A percentile compares a stretch with the other conserved stretches of the same genome.
These are phyloP conservation scores for Plebejus argus DNA, from an alignment of 2,888 invertebrate species.

Conservation along the genomic window DNA sequence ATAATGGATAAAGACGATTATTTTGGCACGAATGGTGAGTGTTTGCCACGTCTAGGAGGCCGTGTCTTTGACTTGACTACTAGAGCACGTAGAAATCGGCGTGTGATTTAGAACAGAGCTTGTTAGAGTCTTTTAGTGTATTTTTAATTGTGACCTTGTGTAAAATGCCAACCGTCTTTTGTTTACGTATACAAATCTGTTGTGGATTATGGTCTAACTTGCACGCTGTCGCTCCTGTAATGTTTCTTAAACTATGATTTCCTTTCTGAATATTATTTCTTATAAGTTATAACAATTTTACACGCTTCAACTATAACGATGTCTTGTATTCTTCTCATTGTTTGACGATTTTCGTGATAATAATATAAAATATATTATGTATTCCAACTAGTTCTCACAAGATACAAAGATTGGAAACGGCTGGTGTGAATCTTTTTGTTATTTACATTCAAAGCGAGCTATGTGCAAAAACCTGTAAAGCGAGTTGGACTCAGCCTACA, in stretches of 20 bases:
- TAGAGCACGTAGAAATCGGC: slow-evolving; percentile 43
- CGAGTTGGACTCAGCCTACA: neutral
- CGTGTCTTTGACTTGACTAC: slow-evolving; percentile 49
- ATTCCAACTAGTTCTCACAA: neutral
- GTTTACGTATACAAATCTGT: slow-evolving; percentile 24
- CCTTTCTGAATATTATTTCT: neutral
- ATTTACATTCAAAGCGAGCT: slow-evolving; percentile 14
- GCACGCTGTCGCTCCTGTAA: slow-evolving; percentile 20
- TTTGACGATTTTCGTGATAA: neutral
- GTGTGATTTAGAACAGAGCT: slow-evolving; percentile 14
- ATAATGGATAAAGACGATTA: slow-evolving; percentile 84
- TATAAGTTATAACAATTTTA: slow-evolving; percentile 6
- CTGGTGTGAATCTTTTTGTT: slow-evolving; percentile 20
- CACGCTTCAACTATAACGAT: neutral
- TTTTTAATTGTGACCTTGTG: slow-evolving; percentile 26
- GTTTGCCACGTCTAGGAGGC: slow-evolving; percentile 43
- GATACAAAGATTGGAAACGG: slow-evolving; percentile 2
- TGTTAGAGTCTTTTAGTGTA: slow-evolving; percentile 12
- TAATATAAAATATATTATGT: neutral
- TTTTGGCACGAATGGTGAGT: slow-evolving; percentile 83
- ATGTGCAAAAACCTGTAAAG: slow-evolving; percentile 18
- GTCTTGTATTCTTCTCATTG: neutral
- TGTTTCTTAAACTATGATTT: neutral
- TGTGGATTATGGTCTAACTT: neutral
- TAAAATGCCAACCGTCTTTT: slow-evolving; percentile 27